Evolutionary conservation across 2,797 vertebrate species (phyloP), one percentile per base, ranked within the genome.

Genomic region (Pampus argenteus): DNA sequence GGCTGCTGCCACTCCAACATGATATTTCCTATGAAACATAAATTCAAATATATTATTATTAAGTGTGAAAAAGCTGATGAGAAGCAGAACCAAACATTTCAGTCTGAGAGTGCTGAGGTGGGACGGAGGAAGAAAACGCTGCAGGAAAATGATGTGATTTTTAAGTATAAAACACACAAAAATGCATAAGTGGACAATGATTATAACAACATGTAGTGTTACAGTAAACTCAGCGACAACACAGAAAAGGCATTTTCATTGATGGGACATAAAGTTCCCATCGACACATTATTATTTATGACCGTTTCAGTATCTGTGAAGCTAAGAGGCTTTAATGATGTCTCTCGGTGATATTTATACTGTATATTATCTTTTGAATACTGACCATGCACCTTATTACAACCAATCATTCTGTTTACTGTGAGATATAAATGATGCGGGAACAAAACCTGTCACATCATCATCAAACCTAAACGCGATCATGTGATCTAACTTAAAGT

Each of bases 211-310:
- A 42, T 17, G 29, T 42, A 20, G 56, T 28, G 57, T 55, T 40
- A 29, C 38, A 34, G 6, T 38, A 13, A 62, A 54, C 18, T 47
- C 29, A 6, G 13, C n/a, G 50, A 50, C 44, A 20, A 52, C 52
- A 64, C 18, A 22, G 55, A 28, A 28, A 60, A 59, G 14, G 15
- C 60, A 6, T 17, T 9, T 31, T 64, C 66, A 28, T 47, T 51
- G 23, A 20, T 3, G 13, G 36, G 73, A 38, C 15, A 26, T 48
- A 15, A 40, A 23, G 15, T 34, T 56, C 20, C 49, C 38, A 47
- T 40, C 0, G 2, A 28, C 28, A 26, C 5, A 31, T 31, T 47
- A 8, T n/a, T 23, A n/a, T n/a, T n/a, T 15, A 7, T 50, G 48
- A 54, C 49, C 38, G 20, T 60, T 18, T 36, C 2, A 4, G 17